Evolutionary conservation across 2,113 vertebrate genomes (phyloP), one percentile per base, ranked within the genome.

Genomic region (Petrocephalus zakoni): DNA sequence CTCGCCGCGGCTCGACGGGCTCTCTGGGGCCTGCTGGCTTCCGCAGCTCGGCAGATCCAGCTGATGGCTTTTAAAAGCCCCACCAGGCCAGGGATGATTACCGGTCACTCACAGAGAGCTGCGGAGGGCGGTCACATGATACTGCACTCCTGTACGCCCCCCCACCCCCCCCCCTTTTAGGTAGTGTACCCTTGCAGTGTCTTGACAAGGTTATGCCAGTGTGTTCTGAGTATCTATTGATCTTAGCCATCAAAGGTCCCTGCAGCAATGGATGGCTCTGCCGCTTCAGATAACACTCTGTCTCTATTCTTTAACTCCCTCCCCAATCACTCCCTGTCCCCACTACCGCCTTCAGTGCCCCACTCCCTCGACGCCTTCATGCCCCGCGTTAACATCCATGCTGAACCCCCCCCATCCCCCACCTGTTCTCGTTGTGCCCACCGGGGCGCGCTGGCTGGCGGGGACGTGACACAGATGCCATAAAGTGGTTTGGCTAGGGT

Each of bases 191-290:
- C 96, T 96, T 96, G 94, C 92, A 90, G 90, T 91, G 93, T 88
- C 92, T 89, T 95, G 94, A 95, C 96, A 96, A 97, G 96, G 96
- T 97, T 94, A 96, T 93, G 94, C 94, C 92, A 90, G 91, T n/a
- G 61, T 93, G 94, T 94, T 96, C 95, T 95, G 94, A 95, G 93
- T 93, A 96, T 95, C 94, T 96, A 96, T 96, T 95, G 96, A 97
- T 97, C 94, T 92, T 49, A 2, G 90, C 90, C 88, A 91, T 93
- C 93, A 93, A 94, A 95, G 93, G 95, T 94, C 94, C 93, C 94
- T 91, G 93, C 82, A 42, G 92, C 93, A 94, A 93, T 92, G 90
- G 93, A 93, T 34, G 87, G 75, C 52, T 93, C 93, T 93, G 93
- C 89, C 58, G 88, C 92, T 94, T 94, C 94, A 89, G 90, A 94